Percentiles rank a stretch among this genome's conserved stretches.
phyloP scores from a whole-genome alignment of 2,797 vertebrate genomes.

The Atherinosoma microstoma region DNA sequence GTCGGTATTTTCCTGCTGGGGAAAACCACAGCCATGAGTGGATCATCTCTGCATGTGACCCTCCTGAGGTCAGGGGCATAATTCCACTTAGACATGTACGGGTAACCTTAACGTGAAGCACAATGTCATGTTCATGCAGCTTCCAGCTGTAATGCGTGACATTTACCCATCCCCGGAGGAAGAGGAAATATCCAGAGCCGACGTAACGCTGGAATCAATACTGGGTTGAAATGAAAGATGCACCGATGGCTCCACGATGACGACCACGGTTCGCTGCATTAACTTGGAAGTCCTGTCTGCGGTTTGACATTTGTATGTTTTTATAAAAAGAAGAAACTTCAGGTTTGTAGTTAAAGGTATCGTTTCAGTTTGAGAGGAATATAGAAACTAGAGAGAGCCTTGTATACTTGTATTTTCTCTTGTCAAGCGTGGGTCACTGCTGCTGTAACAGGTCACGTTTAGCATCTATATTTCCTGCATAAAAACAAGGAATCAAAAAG shows the following conservation, averaged over 20 bases:
- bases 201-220: constrained; percentile 16
- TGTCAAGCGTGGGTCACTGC: neutral
- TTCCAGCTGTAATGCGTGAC: neutral
- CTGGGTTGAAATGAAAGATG: constrained; percentile 20
- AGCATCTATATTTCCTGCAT: neutral
- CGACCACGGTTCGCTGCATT: neutral
- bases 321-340: neutral
- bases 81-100: constrained; percentile 39
- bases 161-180: neutral
- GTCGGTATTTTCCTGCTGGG: neutral
- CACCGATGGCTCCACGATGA: neutral
- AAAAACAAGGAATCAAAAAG: neutral
- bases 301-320: neutral
- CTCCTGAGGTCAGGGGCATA: constrained; percentile 45
- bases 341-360: neutral
- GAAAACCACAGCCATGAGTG: constrained; percentile 4
- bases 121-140: neutral
- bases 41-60: constrained; percentile 44
- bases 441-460: neutral
- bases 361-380: neutral
- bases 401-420: neutral
- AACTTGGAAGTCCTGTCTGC: constrained; percentile 3
- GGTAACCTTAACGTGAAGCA: constrained; percentile 19
- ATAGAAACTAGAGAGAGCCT: neutral
- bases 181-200: neutral